Evolutionary conservation across 2,113 vertebrate genomes (phyloP).

Genomic region (Furnarius figulus): DNA sequence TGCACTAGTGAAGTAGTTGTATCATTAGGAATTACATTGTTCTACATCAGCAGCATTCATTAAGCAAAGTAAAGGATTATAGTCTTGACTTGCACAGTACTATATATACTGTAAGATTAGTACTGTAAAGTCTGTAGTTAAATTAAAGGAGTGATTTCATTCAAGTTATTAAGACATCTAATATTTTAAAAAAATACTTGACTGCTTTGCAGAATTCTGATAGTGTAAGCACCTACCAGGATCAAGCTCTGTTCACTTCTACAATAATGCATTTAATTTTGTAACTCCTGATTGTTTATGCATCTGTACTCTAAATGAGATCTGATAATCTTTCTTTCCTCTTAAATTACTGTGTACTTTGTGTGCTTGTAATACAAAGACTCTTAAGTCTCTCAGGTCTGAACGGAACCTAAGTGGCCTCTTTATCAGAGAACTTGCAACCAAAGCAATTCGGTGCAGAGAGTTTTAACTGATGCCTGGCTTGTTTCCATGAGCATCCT

Average conservation of each 20-base stretch:
- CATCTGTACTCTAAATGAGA: background rate
- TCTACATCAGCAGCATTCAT: background rate
- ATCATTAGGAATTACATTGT: background rate
- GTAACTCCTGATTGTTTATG: background rate
- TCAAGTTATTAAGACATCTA: background rate
- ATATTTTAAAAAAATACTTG: background rate
- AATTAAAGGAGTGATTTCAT: background rate
- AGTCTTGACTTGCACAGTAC: background rate
- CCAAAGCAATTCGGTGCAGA: accelerated
- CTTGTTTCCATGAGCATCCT: background rate
- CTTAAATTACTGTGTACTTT: background rate
- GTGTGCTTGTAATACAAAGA: background rate
- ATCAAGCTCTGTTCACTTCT: background rate
- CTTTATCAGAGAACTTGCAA: background rate
- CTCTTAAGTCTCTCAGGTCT: background rate
- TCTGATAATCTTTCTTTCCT: background rate
- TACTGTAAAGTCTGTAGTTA: background rate
- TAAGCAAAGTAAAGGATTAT: background rate
- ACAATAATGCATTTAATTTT: background rate
- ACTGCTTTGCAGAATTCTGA: background rate
- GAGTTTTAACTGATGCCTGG: background rate
- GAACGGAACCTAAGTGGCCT: background rate
- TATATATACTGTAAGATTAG: background rate
- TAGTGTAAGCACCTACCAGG: background rate
- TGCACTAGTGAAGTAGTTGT: background rate